These are phyloP conservation scores for Trichacis sp. DNA, from an alignment of 2,888 invertebrate genomes.

Conservation along the genomic window DNA sequence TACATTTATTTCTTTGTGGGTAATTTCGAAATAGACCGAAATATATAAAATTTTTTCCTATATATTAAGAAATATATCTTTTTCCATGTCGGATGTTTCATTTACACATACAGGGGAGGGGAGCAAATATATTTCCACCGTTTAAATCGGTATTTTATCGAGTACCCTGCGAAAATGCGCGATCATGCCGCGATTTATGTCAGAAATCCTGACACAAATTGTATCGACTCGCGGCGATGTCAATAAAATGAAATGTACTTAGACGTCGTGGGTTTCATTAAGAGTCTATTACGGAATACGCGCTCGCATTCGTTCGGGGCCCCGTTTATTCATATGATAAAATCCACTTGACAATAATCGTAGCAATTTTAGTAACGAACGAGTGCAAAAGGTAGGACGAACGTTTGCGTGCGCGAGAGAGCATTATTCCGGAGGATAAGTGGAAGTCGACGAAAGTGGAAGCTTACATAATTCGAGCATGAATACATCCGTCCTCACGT, in stretches of 20 bases:
- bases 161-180: neutral
- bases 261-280: neutral
- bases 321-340: constrained; percentile 27
- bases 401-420: constrained; percentile 32
- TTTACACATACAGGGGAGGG: too few species aligned
- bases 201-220: constrained; percentile 10
- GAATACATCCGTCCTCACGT: constrained; percentile 54
- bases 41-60: too few species aligned
- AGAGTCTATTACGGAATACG: constrained; percentile 6
- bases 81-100: too few species aligned
- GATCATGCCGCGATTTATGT: neutral
- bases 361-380: constrained; percentile 29
- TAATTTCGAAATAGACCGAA: too few species aligned
- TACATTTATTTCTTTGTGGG: too few species aligned
- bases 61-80: too few species aligned
- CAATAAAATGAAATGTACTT: constrained; percentile 12
- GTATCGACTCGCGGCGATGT: constrained; percentile 14
- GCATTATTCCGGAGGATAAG: constrained; percentile 43
- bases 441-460: constrained; percentile 59
- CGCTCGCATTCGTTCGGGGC: constrained; percentile 8
- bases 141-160: too few species aligned
- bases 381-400: constrained; percentile 19
- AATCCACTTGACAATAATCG: constrained; percentile 28
- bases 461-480: constrained; percentile 58
- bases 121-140: too few species aligned